phyloP scores from a whole-genome alignment of 2,797 vertebrate species.

The Poecilia velifera region DNA sequence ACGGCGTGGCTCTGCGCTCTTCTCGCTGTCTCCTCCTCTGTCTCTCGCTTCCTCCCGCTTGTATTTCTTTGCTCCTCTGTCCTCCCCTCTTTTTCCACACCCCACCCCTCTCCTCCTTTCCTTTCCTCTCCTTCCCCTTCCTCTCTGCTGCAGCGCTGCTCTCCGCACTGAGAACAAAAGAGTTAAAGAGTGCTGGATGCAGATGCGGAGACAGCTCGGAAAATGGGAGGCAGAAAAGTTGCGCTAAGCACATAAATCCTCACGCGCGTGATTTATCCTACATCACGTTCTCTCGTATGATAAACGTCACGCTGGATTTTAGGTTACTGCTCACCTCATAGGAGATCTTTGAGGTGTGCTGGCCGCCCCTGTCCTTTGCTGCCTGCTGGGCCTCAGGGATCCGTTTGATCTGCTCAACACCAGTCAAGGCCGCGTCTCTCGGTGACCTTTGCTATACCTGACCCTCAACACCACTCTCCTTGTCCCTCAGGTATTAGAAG shows the following conservation, averaged over 20 bases:
- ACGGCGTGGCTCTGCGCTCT: constrained; percentile 64
- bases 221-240: constrained; percentile 32
- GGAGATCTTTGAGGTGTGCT: not conserved
- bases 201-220: constrained; percentile 45
- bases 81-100: constrained; percentile 8
- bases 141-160: constrained; percentile 36
- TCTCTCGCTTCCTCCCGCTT: constrained; percentile 67
- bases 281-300: constrained; percentile 10
- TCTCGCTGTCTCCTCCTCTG: constrained; percentile 54
- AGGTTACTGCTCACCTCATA: not conserved
- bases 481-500: constrained; percentile 10
- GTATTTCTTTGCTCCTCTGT: constrained; percentile 31
- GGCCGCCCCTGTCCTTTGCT: constrained; percentile 29
- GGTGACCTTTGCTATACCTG: constrained; percentile 42
- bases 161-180: constrained; percentile 56
- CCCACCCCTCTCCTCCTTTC: not conserved
- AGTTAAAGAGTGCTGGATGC: constrained; percentile 37
- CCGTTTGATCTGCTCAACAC: constrained; percentile 43
- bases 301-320: not conserved
- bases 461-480: not conserved
- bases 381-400: constrained; percentile 38
- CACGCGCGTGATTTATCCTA: constrained; percentile 3
- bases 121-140: constrained; percentile 17
- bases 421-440: constrained; percentile 3
- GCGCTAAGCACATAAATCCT: constrained; percentile 3